phyloP scores from a whole-genome alignment of 2,113 vertebrate species.

The Rynchops niger region DNA sequence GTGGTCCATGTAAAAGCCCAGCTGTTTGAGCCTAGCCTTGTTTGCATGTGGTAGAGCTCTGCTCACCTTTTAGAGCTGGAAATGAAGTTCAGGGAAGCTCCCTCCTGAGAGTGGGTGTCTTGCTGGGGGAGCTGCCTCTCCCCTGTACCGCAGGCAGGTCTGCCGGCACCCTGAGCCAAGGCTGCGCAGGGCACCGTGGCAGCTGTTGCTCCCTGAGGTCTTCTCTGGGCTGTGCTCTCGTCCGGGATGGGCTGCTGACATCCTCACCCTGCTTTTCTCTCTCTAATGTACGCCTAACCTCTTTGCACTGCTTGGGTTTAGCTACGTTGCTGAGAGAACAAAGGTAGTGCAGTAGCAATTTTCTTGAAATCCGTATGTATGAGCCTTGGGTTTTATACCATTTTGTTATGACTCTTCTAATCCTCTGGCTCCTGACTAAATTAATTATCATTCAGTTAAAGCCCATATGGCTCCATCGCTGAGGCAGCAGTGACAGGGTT shows the following conservation, averaged over 20 bases:
- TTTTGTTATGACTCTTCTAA: background rate
- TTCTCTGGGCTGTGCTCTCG: background rate
- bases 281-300: background rate
- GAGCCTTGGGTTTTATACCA: background rate
- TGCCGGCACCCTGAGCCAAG: background rate
- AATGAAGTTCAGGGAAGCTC: background rate
- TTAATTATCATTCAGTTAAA: background rate
- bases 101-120: background rate
- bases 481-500: background rate
- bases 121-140: background rate
- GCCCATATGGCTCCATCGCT: background rate
- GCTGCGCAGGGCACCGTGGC: fast-evolving
- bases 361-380: background rate
- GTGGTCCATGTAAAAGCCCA: background rate
- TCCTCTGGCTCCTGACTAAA: background rate
- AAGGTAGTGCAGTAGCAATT: background rate
- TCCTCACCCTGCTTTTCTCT: background rate
- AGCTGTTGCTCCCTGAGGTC: background rate
- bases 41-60: background rate
- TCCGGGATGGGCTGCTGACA: fast-evolving
- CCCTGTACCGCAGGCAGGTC: fast-evolving
- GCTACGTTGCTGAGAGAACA: background rate
- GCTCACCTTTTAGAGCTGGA: background rate
- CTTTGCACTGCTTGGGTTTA: background rate
- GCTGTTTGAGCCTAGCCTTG: background rate